Evolutionary conservation across 2,113 vertebrate genomes (phyloP), one percentile per base, ranked within the genome.

Genomic region (Chionomys nivalis): DNA sequence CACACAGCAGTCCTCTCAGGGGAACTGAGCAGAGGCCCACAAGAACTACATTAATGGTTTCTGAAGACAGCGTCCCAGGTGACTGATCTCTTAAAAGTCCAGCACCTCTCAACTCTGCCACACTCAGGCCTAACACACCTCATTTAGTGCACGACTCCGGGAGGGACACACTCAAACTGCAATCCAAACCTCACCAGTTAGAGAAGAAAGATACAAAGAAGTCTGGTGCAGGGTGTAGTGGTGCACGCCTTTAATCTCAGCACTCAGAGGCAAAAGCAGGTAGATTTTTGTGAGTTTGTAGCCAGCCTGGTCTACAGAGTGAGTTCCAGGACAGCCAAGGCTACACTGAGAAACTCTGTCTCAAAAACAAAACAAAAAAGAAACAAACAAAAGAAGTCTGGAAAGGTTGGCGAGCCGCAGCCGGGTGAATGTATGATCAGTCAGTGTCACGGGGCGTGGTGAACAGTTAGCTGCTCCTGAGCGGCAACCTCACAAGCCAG

Each of bases 401-500:
- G n/a, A 58, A 28, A 58, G 42, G 12, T 42, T 19, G 36, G 7
- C 9, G 28, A 6, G 19, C 9, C 16, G 63, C 52, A 8, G 21
- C 47, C 26, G 33, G 23, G 52, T 0, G 16, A 55, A 39, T 3
- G 9, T 3, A 1, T 42, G 42, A 0, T 10, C 1, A 10, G 68
- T 26, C 28, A 44, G 4, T 58, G 16, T 7, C 33, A 24, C 49
- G 16, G 23, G 28, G 10, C 10, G 10, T 13, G 24, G 13, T 24
- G 63, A 26, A 28, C 42, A 7, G 39, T 21, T 58, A 2, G 52
- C 21, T 42, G 70, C 42, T 1, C 0, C 31, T 5, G 17, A 65
- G 13, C 3, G 81, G 44, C 63, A 23, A 72, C 33, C 85, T 68
- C 85, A 19, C 12, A 7, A 0, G 14, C 33, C 8, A 7, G 23